These are phyloP conservation scores for Diplosoma virens DNA, from an alignment of 23 tunicate genomes.

Conservation along the genomic window DNA sequence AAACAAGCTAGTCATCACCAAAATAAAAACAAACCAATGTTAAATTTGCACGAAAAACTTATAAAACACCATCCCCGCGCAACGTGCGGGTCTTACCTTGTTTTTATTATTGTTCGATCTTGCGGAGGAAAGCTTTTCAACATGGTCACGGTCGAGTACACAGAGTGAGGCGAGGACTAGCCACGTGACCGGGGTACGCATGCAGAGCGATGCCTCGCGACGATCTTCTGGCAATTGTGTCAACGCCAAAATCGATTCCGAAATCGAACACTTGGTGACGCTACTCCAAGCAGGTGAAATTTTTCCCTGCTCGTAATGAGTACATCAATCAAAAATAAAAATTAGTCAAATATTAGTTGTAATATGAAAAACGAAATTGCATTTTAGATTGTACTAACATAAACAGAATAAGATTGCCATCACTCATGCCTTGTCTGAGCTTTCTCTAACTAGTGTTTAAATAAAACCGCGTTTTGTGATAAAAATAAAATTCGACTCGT, in stretches of 20 bases:
- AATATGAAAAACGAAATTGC: not conserved
- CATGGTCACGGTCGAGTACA: constrained; percentile 66
- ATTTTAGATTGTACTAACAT: too few relatives aligned
- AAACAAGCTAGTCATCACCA: too few relatives aligned
- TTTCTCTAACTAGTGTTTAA: too few relatives aligned
- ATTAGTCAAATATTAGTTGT: not conserved
- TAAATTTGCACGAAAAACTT: too few relatives aligned
- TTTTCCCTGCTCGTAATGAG: constrained; percentile 35
- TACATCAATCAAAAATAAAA: not conserved
- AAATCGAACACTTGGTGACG: constrained; percentile 56
- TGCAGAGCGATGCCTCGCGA: constrained; percentile 31
- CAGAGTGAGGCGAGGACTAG: constrained; percentile 62
- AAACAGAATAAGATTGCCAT: too few relatives aligned
- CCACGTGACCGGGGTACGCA: constrained; percentile 43
- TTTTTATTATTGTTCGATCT: constrained; percentile 34
- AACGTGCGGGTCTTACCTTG: too few relatives aligned
- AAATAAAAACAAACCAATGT: too few relatives aligned
- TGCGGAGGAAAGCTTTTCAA: constrained; percentile 59
- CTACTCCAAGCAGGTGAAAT: constrained; percentile 42
- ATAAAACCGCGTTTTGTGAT: not conserved
- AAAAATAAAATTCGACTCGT: not conserved
- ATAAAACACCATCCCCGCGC: too few relatives aligned
- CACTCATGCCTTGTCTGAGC: too few relatives aligned
- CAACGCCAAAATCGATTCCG: constrained; percentile 47
- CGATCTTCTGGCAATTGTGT: constrained; percentile 44